These are phyloP conservation scores for Periplaneta americana DNA, from an alignment of 1,140 invertebrate genomes.

Conservation along the genomic window DNA sequence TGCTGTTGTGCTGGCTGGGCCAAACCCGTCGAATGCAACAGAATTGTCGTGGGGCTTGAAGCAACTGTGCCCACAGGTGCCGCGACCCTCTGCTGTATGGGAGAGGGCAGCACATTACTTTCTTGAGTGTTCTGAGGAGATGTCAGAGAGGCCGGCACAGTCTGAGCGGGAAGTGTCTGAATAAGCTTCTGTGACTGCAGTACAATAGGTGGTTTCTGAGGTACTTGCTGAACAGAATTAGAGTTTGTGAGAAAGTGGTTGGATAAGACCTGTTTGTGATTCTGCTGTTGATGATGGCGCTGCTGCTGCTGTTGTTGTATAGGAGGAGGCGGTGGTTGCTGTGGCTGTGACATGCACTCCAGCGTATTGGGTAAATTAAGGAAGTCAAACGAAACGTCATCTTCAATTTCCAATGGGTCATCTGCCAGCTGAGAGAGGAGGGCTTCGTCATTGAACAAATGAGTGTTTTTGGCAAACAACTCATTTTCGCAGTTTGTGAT, in stretches of 20 bases:
- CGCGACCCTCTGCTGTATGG: not conserved
- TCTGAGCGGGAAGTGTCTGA: not conserved
- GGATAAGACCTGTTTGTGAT: not conserved
- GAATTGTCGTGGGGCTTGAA: not conserved
- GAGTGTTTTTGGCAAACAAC: constrained; percentile 27
- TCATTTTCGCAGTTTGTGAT: constrained; percentile 33
- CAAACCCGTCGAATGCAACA: no score
- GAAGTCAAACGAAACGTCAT: constrained; percentile 31
- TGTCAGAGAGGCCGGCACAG: not conserved
- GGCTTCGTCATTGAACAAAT: constrained; percentile 31
- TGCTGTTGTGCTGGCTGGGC: not conserved
- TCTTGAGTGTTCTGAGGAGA: not conserved
- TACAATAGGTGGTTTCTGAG: not conserved
- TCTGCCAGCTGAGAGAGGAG: constrained; percentile 31
- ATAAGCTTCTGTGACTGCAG: not conserved
- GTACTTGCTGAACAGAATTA: not conserved
- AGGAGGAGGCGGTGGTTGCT: not conserved
- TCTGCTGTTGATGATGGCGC: not conserved
- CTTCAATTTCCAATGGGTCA: constrained; percentile 29
- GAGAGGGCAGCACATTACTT: not conserved
- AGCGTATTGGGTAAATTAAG: constrained; percentile 24
- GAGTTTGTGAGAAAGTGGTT: not conserved
- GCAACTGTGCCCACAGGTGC: not conserved
- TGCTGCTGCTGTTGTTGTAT: not conserved
- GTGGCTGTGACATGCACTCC: not conserved